Percentiles rank a stretch among this genome's conserved stretches.
Evolutionary conservation across 1,140 invertebrate species (phyloP).

Genomic region (Macrosteles quadrilineatus): DNA sequence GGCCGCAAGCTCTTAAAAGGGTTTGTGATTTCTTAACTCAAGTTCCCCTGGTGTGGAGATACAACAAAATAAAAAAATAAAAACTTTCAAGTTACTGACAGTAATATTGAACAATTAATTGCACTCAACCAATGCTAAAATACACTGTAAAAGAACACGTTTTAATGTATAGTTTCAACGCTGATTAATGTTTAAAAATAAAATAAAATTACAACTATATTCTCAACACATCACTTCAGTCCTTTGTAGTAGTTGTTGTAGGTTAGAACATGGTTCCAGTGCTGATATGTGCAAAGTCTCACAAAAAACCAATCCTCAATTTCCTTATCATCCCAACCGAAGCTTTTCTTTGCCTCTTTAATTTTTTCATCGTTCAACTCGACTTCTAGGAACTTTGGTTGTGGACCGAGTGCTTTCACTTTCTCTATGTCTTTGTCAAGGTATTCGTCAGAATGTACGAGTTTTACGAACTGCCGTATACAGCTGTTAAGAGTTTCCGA

Average conservation of each 20-base stretch:
- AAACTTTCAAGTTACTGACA: no score
- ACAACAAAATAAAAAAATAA: no score
- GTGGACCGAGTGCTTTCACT: background rate
- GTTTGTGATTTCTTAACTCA: no score
- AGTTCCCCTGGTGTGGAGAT: no score
- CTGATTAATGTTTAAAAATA: no score
- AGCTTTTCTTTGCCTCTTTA: background rate
- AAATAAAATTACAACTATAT: no score
- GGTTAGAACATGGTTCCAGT: constrained; percentile 7
- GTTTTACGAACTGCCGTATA: constrained; percentile 2
- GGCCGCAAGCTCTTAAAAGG: no score
- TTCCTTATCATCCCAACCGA: background rate
- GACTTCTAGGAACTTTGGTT: background rate
- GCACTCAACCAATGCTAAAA: no score
- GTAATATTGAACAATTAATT: no score
- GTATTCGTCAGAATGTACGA: background rate
- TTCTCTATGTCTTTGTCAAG: constrained; percentile 2
- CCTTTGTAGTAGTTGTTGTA: background rate
- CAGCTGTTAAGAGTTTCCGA: constrained; percentile 2
- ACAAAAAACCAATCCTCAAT: constrained; percentile 8
- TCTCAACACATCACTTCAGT: background rate
- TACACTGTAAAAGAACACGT: no score
- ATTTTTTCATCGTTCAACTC: constrained; percentile 5
- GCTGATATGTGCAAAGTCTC: background rate
- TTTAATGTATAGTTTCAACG: no score